A percentile compares a stretch with the other conserved stretches of the same genome.
phyloP scores from a whole-genome alignment of 2,797 vertebrate species.

The Gadopsis marmoratus region DNA sequence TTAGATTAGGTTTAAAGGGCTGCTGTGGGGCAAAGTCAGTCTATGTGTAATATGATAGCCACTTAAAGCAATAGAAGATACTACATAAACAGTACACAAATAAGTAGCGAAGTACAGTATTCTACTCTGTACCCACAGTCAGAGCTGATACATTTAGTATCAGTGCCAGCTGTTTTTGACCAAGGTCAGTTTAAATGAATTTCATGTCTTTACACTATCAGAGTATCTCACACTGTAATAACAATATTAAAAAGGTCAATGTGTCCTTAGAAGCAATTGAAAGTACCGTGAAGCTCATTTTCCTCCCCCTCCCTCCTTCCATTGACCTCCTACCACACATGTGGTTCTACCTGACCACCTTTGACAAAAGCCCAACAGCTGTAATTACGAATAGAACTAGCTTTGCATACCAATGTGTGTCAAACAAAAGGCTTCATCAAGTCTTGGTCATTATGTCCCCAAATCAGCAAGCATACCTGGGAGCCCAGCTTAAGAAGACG shows the following conservation, averaged over 20 bases:
- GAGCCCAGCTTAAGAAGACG: slow-evolving; percentile 28
- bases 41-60: background rate
- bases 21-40: background rate
- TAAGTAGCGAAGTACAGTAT: background rate
- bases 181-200: slow-evolving; percentile 5
- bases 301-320: slow-evolving; percentile 4
- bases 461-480: slow-evolving; percentile 54
- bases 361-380: slow-evolving; percentile 15
- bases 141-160: background rate
- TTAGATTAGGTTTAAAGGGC: slow-evolving; percentile 35
- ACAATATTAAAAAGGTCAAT: slow-evolving; percentile 1
- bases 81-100: background rate
- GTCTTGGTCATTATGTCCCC: slow-evolving; percentile 40
- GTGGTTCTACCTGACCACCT: slow-evolving; percentile 24
- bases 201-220: background rate
- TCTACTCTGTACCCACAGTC: background rate
- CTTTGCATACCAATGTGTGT: slow-evolving; percentile 67
- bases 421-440: slow-evolving; percentile 58
- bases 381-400: slow-evolving; percentile 52
- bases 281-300: slow-evolving; percentile 31
- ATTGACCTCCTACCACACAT: slow-evolving; percentile 46
- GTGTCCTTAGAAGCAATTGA: slow-evolving; percentile 21
- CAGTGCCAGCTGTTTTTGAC: slow-evolving; percentile 8
- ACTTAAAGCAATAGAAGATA: slow-evolving; percentile 7
- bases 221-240: slow-evolving; percentile 6